Conservation (phyloP, 2,113 vertebrate genomes). For the Anolis sagrei region DNA sequence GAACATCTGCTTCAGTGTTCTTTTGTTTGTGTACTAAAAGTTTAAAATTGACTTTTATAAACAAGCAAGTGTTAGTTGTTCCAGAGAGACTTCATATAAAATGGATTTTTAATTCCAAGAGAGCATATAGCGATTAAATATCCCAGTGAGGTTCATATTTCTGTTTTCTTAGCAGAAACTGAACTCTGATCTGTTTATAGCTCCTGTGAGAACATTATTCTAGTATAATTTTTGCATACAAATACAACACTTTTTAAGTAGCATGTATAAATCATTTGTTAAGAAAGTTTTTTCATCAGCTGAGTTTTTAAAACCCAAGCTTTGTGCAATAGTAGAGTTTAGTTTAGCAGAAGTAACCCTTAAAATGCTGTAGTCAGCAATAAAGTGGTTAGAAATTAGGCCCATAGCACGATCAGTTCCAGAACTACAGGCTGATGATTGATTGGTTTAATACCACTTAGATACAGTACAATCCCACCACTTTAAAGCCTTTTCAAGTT, state of each 20-base stretch:
- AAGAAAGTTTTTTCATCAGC: conserved; percentile 56
- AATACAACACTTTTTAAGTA: conserved; percentile 62
- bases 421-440: background rate
- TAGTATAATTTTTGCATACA: conserved; percentile 64
- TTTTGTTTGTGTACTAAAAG: conserved; percentile 51
- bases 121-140: conserved; percentile 70
- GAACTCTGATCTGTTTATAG: conserved; percentile 69
- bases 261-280: conserved; percentile 60
- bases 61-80: conserved; percentile 63
- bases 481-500: background rate
- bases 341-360: conserved; percentile 10
- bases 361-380: fast-evolving
- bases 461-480: background rate
- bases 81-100: conserved; percentile 59
- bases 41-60: conserved; percentile 68
- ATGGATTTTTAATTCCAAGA: conserved; percentile 72
- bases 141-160: conserved; percentile 68
- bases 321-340: background rate
- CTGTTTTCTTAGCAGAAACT: conserved; percentile 68
- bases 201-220: conserved; percentile 67
- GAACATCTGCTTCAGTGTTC: conserved; percentile 45
- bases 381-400: background rate
- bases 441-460: background rate
- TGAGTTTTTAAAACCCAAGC: conserved; percentile 39
- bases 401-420: background rate